Percentiles rank a stretch among this genome's conserved stretches.
These are phyloP conservation scores for Heliocidaris tuberculata DNA, from an alignment of 35 echinoderm and acorn worm species.

Conservation along the genomic window DNA sequence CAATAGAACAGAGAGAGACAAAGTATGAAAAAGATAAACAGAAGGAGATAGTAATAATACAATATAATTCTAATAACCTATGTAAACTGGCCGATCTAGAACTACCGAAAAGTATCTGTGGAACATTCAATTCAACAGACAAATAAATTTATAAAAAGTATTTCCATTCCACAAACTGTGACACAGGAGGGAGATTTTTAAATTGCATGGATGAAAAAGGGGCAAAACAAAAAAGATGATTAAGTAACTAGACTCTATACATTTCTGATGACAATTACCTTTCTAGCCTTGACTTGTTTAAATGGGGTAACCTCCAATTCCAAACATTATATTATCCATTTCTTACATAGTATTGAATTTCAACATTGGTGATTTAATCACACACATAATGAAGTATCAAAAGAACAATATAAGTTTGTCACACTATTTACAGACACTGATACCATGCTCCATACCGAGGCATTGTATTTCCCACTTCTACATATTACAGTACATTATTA, in stretches of 20 bases:
- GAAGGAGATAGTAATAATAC: background rate
- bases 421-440: background rate
- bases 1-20: too few relatives aligned
- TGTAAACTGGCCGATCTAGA: background rate
- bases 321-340: background rate
- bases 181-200: background rate
- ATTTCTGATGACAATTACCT: background rate
- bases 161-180: background rate
- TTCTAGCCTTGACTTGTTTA: background rate
- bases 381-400: conserved; percentile 11
- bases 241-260: background rate
- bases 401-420: conserved; percentile 13
- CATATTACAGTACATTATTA: background rate
- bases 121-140: too few relatives aligned
- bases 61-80: background rate
- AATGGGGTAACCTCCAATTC: background rate
- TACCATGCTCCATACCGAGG: background rate
- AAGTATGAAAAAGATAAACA: background rate
- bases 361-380: conserved; percentile 18
- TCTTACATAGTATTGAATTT: background rate
- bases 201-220: background rate
- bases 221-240: background rate
- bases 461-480: background rate
- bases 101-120: too few relatives aligned
- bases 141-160: too few relatives aligned